Evolutionary conservation across 2,888 invertebrate genomes (phyloP).

Genomic region (Zelleria hepariella): DNA sequence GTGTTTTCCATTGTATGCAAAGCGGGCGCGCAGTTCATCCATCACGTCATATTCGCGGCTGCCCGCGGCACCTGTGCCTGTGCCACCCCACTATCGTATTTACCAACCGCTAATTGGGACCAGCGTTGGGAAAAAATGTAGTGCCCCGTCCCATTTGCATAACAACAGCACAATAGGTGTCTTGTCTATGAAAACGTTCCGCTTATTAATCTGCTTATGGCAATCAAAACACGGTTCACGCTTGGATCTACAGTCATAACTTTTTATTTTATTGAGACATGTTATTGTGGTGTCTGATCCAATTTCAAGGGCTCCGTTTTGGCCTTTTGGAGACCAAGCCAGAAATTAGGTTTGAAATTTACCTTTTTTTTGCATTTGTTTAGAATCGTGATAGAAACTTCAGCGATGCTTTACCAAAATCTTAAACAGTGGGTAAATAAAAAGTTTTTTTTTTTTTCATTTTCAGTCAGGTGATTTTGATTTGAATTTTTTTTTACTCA

Average conservation of each 20-base stretch:
- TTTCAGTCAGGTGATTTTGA: no score
- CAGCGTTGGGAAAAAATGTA: constrained; percentile 26
- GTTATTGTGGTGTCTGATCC: no score
- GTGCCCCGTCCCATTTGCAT: not conserved
- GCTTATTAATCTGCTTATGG: not conserved
- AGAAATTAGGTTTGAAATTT: no score
- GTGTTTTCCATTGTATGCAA: constrained; percentile 66
- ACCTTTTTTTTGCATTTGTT: no score
- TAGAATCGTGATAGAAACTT: no score
- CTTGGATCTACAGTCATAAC: not conserved
- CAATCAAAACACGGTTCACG: not conserved
- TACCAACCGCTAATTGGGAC: constrained; percentile 34
- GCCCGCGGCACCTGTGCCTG: constrained; percentile 31
- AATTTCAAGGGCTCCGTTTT: no score
- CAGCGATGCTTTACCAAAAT: no score
- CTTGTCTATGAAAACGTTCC: not conserved
- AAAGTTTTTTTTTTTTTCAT: no score
- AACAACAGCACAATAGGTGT: not conserved
- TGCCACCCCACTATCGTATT: constrained; percentile 23
- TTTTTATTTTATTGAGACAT: no score
- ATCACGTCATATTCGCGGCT: constrained; percentile 66
- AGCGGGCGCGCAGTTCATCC: constrained; percentile 55
- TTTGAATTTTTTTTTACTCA: no score
- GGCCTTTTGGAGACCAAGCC: no score
- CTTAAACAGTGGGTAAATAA: no score